Percentiles rank a stretch among this genome's conserved stretches.
Evolutionary conservation across 2,888 invertebrate genomes (phyloP).

Genomic region (Folsomia manolachei): DNA sequence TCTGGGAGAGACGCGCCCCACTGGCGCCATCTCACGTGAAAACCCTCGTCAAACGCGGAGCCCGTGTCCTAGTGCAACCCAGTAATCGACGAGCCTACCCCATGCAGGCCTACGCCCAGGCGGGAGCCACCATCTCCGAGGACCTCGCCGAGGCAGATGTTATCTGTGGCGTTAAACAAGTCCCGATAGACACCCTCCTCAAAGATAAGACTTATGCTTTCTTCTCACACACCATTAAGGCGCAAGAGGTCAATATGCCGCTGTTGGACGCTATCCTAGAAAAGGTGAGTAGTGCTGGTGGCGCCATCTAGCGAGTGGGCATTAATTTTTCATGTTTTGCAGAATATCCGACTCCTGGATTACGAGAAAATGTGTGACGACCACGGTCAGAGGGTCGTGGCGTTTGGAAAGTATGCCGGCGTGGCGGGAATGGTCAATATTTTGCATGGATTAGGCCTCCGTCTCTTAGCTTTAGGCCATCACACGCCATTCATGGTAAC

Average conservation of each 20-base stretch:
- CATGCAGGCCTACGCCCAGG: slow-evolving; percentile 68
- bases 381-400: slow-evolving; percentile 83
- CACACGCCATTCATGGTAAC: slow-evolving; percentile 97
- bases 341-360: slow-evolving; percentile 93
- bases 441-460: slow-evolving; percentile 90
- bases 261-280: slow-evolving; percentile 92
- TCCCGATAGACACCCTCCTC: slow-evolving; percentile 84
- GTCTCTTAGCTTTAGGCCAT: slow-evolving; percentile 91
- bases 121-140: slow-evolving; percentile 91
- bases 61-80: slow-evolving; percentile 95
- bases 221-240: slow-evolving; percentile 99
- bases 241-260: slow-evolving; percentile 97
- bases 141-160: slow-evolving; percentile 94
- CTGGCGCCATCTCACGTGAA: slow-evolving; percentile 82
- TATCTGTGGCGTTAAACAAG: slow-evolving; percentile 96
- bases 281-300: slow-evolving; percentile 62
- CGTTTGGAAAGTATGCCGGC: slow-evolving; percentile 97
- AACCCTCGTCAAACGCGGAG: slow-evolving; percentile 78
- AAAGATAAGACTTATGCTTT: slow-evolving; percentile 97
- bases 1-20: slow-evolving; percentile 94
- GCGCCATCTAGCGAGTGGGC: not conserved
- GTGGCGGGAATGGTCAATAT: slow-evolving; percentile 99
- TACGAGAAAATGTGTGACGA: slow-evolving; percentile 94
- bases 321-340: slow-evolving; percentile 30
- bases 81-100: slow-evolving; percentile 97